These are phyloP conservation scores for Dascillus cervinus DNA, from an alignment of 2,888 invertebrate genomes.

Conservation along the genomic window DNA sequence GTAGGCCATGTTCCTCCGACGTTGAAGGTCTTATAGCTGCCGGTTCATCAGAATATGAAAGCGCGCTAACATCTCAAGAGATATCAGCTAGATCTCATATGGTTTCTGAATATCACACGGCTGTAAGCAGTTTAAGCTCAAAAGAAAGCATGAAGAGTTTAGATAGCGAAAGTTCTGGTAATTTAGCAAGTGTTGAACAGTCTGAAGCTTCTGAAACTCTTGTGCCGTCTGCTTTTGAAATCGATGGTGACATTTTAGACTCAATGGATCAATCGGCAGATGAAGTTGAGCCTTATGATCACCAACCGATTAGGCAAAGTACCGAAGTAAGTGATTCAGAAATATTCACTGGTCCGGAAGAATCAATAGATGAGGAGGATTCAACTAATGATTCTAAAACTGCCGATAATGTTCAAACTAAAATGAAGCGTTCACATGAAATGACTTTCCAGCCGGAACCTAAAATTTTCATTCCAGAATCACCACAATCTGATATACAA, in stretches of 20 bases:
- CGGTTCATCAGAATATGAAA: conserved; percentile 81
- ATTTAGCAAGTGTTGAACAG: conserved; percentile 81
- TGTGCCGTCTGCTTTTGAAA: conserved; percentile 80
- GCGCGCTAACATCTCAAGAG: conserved; percentile 73
- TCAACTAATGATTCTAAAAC: conserved; percentile 40
- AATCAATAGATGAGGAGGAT: conserved; percentile 50
- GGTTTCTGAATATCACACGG: conserved; percentile 81
- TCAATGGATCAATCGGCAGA: conserved; percentile 49
- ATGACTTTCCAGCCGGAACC: conserved; percentile 75
- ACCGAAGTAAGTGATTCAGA: conserved; percentile 34
- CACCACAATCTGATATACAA: conserved; percentile 43
- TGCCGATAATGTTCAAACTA: conserved; percentile 53
- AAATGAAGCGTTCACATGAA: conserved; percentile 84
- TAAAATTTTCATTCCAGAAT: conserved; percentile 41
- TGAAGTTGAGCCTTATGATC: conserved; percentile 30
- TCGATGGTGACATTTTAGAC: conserved; percentile 65
- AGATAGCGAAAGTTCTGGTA: conserved; percentile 83
- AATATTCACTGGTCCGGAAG: conserved; percentile 30
- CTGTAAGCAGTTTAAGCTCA: conserved; percentile 79
- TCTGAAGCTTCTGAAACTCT: conserved; percentile 91
- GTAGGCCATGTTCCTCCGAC: conserved; percentile 81
- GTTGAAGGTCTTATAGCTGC: conserved; percentile 72
- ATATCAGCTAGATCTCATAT: conserved; percentile 61
- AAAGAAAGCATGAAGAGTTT: conserved; percentile 85
- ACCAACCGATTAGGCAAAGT: conserved; percentile 25